Evolutionary conservation across 2,888 invertebrate genomes (phyloP), one percentile per base, ranked within the genome.

Genomic region (Watsonalla cultraria): DNA sequence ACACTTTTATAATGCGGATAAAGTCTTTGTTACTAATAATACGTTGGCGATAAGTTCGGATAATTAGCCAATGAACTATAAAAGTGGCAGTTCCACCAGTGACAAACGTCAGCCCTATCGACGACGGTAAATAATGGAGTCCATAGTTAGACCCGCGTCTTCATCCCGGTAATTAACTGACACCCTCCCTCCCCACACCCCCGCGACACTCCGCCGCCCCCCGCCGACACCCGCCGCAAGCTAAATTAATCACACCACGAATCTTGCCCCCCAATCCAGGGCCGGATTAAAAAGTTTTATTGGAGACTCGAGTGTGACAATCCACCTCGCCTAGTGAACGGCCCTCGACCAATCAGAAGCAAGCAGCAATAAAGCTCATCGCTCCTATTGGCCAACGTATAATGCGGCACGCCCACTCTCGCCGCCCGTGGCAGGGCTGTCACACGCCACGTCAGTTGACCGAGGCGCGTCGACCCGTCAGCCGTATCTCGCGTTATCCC

Each of bases 221-320:
- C 60, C 71, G 60, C 65, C 56, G 55, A 62, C 71, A 61, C 71
- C 70, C 76, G 69, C 74, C 61, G 69, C 68, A 73, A 73, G 78
- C 83, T 85, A 88, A 88, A 90, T 90, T 90, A 90, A 90, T 90
- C 90, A 90, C 89, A 86, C 89, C 78, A 86, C 81, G 85, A 86
- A 89, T 89, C 89, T 84, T 84, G 85, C 86, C 87, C 85, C 88
- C 87, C 88, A 83, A 84, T 85, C 80, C 84, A 76, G 81, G 75
- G 75, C 74, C 84, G 85, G 89, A 89, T 89, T 90, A 89, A 89
- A 88, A 88, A 89, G 84, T 90, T 90, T 90, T 90, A 90, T 90
- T 90, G 89, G 89, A 85, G 83, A 81, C 77, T 76, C 73, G 71
- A 77, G 77, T 80, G 79, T 84, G 86, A 85, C 86, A 86, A 68